A percentile compares a stretch with the other conserved stretches of the same genome.
phyloP scores from a whole-genome alignment of 2,113 vertebrate species.

The Antechinus stuartii region DNA sequence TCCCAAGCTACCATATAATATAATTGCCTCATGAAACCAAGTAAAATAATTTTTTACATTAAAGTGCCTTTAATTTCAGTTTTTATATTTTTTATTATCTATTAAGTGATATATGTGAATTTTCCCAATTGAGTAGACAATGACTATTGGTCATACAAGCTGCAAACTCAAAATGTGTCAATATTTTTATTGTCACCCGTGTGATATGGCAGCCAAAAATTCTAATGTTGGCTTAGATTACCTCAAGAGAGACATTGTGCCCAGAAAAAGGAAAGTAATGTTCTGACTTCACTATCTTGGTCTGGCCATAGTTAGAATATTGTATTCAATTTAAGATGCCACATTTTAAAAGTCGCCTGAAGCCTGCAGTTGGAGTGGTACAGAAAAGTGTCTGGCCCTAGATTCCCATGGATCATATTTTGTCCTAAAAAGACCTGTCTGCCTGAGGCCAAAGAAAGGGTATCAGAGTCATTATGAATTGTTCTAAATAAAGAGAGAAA shows the following conservation, averaged over 20 bases:
- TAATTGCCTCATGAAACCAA: constrained; percentile 77
- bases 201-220: not conserved
- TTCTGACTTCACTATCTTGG: not conserved
- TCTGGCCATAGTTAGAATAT: not conserved
- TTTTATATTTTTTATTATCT: constrained; percentile 71
- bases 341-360: not conserved
- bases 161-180: not conserved
- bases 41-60: constrained; percentile 68
- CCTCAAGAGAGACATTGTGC: not conserved
- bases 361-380: not conserved
- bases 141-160: constrained; percentile 33
- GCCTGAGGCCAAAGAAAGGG: not conserved
- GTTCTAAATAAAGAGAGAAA: not conserved
- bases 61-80: constrained; percentile 76
- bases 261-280: not conserved
- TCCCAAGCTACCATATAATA: constrained; percentile 76
- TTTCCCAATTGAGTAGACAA: constrained; percentile 42
- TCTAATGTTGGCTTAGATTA: not conserved
- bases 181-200: not conserved
- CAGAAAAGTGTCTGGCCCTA: not conserved
- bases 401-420: not conserved
- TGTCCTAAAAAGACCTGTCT: not conserved
- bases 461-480: not conserved
- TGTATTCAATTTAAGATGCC: not conserved
- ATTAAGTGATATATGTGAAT: constrained; percentile 59